Conservation (phyloP, 2,797 vertebrate genomes). For the Nyctibius grandis region DNA sequence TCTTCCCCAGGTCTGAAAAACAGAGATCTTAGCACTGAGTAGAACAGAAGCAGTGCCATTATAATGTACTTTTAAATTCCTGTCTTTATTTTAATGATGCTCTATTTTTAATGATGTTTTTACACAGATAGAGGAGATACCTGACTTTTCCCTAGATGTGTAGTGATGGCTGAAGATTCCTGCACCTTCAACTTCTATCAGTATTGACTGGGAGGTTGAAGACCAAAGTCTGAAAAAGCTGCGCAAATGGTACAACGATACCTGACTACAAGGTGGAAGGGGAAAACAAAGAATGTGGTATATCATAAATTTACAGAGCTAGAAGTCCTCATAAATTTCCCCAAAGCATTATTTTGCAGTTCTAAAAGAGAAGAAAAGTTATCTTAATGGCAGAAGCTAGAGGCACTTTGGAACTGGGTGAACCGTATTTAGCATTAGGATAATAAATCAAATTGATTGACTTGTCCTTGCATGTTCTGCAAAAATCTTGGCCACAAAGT, state of each 20-base stretch:
- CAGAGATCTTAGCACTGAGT: background rate
- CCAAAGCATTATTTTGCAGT: background rate
- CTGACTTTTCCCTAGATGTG: background rate
- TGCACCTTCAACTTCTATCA: background rate
- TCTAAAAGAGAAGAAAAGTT: background rate
- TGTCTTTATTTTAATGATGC: background rate
- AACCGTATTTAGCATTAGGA: background rate
- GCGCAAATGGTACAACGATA: accelerated
- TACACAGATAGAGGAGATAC: background rate
- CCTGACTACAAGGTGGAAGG: background rate
- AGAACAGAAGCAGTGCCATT: background rate
- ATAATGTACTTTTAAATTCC: background rate
- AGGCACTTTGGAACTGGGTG: background rate
- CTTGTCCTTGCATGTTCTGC: background rate
- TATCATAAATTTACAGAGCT: background rate
- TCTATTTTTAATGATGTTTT: background rate
- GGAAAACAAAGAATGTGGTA: background rate
- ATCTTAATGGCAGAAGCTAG: background rate
- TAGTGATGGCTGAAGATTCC: background rate
- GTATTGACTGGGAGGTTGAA: background rate
- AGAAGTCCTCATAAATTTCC: background rate
- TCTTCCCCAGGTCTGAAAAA: background rate
- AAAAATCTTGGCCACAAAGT: background rate
- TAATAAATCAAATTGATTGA: background rate
- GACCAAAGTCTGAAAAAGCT: background rate